phyloP scores from a whole-genome alignment of 2,797 vertebrate genomes.

The Brachyrhaphis roseni region DNA sequence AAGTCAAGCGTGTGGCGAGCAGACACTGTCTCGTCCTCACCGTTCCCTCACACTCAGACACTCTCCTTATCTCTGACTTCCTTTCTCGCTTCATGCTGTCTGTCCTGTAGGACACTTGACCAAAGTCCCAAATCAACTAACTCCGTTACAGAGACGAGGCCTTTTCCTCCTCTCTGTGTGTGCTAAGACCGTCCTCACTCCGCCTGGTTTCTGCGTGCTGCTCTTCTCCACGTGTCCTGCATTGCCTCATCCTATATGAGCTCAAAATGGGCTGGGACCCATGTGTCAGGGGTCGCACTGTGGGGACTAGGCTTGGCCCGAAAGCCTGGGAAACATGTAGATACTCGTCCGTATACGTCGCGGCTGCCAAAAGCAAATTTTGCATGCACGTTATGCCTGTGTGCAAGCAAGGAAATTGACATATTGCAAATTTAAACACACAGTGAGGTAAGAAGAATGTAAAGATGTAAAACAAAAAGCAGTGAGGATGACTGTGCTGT shows the following conservation, averaged over 20 bases:
- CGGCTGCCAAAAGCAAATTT: conserved; percentile 67
- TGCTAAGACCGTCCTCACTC: conserved; percentile 55
- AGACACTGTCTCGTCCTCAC: conserved; percentile 58
- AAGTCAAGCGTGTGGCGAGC: conserved; percentile 55
- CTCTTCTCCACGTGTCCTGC: conserved; percentile 71
- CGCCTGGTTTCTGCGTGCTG: conserved; percentile 67
- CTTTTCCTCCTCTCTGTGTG: conserved; percentile 35
- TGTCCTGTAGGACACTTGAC: conserved; percentile 65
- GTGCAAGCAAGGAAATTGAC: conserved; percentile 55
- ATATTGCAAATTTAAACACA: conserved; percentile 58
- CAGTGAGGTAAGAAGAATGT: conserved; percentile 53
- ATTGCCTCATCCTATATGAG: conserved; percentile 81
- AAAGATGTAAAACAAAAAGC: conserved; percentile 48
- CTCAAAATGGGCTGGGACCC: conserved; percentile 80
- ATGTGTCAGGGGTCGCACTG: conserved; percentile 80
- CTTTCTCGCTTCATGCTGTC: conserved; percentile 61
- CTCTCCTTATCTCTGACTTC: conserved; percentile 6
- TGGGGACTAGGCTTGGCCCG: conserved; percentile 79
- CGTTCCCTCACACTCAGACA: conserved; percentile 28
- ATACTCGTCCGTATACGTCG: conserved; percentile 67
- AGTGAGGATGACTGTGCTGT: conserved; percentile 31
- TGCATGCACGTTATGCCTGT: conserved; percentile 52
- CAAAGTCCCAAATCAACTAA: conserved; percentile 68
- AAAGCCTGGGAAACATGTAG: conserved; percentile 79
- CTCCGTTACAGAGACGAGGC: conserved; percentile 61